phyloP scores from a whole-genome alignment of 2,888 invertebrate species.

The Serrognathus titanus region DNA sequence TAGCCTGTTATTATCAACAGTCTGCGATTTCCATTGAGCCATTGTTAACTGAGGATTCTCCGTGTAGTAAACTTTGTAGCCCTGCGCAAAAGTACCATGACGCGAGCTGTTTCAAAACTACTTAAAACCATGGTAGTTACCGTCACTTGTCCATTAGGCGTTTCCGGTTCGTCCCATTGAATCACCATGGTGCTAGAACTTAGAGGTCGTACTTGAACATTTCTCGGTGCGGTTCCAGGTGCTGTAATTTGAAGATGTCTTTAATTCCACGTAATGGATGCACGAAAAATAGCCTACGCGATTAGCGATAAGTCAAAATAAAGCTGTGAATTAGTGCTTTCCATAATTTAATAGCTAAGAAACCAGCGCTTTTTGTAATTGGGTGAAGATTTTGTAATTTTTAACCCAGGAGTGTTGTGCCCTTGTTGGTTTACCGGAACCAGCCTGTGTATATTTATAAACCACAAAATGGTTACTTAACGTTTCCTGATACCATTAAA shows the following conservation, averaged over 20 bases:
- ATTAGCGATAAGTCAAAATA: too few relatives aligned
- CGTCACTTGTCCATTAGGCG: constrained; percentile 95
- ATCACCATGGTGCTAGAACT: constrained; percentile 96
- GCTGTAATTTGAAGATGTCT: constrained; percentile 56
- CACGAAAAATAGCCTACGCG: too few relatives aligned
- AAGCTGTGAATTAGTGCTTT: too few relatives aligned
- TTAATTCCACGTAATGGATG: too few relatives aligned
- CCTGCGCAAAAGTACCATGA: constrained; percentile 56
- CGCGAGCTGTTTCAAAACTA: not conserved
- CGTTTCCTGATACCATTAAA: too few relatives aligned
- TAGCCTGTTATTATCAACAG: constrained; percentile 88
- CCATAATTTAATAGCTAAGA: too few relatives aligned
- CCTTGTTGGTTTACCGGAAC: too few relatives aligned
- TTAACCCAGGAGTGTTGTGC: too few relatives aligned
- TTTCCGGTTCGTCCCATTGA: constrained; percentile 97
- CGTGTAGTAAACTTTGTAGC: constrained; percentile 96
- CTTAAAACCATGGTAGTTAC: constrained; percentile 56
- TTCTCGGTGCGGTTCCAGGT: constrained; percentile 92
- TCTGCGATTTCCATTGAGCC: constrained; percentile 89
- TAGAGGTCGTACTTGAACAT: constrained; percentile 89
- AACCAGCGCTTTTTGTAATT: too few relatives aligned
- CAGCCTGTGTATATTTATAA: too few relatives aligned
- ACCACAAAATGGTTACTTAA: too few relatives aligned
- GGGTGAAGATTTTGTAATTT: too few relatives aligned
- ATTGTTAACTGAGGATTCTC: constrained; percentile 81